These are phyloP conservation scores for Sphyrna mokarran DNA, from an alignment of 2,113 vertebrate genomes.

Conservation along the genomic window DNA sequence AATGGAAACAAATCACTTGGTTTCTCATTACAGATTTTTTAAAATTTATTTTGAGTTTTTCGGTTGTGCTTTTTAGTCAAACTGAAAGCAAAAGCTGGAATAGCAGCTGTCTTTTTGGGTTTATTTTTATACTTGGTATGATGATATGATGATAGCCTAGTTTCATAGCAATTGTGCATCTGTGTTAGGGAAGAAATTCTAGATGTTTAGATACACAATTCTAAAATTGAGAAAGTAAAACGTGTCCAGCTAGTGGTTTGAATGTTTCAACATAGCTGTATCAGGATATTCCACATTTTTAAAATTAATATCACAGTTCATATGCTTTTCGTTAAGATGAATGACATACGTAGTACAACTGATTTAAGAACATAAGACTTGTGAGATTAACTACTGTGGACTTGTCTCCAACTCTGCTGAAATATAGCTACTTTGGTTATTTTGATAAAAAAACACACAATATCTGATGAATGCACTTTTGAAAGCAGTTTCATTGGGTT, in stretches of 20 bases:
- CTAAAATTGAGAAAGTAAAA: neutral
- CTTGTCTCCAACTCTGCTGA: neutral
- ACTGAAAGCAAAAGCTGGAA: slow-evolving; percentile 6
- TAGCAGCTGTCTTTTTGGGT: neutral
- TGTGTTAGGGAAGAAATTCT: neutral
- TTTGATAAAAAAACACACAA: neutral
- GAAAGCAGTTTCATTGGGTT: neutral
- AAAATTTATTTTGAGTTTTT: neutral
- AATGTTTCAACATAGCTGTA: neutral
- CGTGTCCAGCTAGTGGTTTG: neutral
- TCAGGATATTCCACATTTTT: neutral
- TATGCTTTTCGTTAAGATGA: neutral
- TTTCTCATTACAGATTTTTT: neutral
- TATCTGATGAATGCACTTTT: neutral
- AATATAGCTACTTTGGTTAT: neutral
- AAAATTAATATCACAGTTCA: neutral
- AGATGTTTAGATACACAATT: neutral
- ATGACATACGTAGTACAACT: neutral
- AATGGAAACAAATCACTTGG: neutral
- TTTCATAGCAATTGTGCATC: neutral
- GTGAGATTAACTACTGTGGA: neutral
- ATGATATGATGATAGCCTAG: neutral
- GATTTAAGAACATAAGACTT: slow-evolving; percentile 9
- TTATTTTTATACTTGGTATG: neutral
- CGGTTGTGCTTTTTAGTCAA: neutral